Evolutionary conservation across 1,140 invertebrate species (phyloP).

Genomic region (Lepidostoma basale): DNA sequence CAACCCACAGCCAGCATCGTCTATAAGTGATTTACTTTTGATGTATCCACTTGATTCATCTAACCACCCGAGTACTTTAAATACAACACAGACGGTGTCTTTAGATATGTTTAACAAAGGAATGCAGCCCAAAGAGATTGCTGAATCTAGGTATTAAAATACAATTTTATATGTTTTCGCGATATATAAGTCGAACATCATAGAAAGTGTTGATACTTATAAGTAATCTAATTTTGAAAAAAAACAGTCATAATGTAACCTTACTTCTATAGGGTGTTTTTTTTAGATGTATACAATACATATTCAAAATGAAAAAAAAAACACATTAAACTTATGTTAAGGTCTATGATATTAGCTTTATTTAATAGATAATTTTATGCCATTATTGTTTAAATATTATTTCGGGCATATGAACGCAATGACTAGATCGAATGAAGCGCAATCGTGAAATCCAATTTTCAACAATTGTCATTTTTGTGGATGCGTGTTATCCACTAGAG

Average conservation of each 20-base stretch:
- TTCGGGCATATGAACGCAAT: too few species aligned
- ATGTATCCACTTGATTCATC: constrained; percentile 14
- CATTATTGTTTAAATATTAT: too few species aligned
- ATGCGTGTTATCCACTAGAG: too few species aligned
- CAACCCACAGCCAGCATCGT: not conserved
- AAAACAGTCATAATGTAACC: not conserved
- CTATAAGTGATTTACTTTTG: constrained; percentile 2
- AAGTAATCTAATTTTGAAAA: not conserved
- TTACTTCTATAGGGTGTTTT: not conserved
- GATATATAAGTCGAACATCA: too few species aligned
- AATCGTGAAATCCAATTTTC: too few species aligned
- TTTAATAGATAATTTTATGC: too few species aligned
- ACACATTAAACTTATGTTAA: too few species aligned
- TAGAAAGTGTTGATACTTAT: too few species aligned
- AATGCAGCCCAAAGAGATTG: constrained; percentile 14
- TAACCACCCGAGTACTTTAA: not conserved
- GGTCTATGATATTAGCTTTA: too few species aligned
- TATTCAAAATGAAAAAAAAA: not conserved
- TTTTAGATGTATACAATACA: not conserved
- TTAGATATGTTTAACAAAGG: constrained; percentile 24
- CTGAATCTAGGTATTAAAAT: constrained; percentile 31
- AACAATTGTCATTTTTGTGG: too few species aligned
- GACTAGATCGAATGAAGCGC: too few species aligned
- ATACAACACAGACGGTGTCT: constrained; percentile 18
- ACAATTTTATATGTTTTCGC: too few species aligned